Evolutionary conservation across 2,797 vertebrate genomes (phyloP).

Genomic region (Karalla daura): DNA sequence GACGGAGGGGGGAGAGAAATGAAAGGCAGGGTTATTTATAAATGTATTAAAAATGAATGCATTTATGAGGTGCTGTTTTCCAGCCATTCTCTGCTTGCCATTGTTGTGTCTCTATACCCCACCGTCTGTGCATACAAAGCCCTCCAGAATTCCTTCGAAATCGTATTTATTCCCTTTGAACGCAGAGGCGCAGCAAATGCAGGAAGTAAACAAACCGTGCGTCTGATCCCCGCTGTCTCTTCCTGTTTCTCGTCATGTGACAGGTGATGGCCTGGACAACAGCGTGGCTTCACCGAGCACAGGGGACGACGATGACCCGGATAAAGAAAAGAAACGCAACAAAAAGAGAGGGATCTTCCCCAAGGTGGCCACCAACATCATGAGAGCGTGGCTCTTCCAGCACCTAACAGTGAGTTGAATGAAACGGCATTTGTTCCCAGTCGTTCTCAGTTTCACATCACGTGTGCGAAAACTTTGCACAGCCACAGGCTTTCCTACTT

Average conservation of each 20-base stretch:
- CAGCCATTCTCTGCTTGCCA: constrained; percentile 75
- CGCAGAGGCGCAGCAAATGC: constrained; percentile 54
- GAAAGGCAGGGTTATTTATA: constrained; percentile 86
- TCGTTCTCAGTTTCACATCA: constrained; percentile 34
- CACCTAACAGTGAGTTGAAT: constrained; percentile 97
- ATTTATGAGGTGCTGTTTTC: constrained; percentile 81
- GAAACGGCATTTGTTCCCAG: constrained; percentile 38
- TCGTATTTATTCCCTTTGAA: constrained; percentile 80
- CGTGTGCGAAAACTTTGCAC: constrained; percentile 33
- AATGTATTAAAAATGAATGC: constrained; percentile 87
- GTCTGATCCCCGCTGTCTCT: constrained; percentile 70
- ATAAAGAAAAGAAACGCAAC: constrained; percentile 99
- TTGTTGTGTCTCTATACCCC: constrained; percentile 76
- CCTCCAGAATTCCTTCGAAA: constrained; percentile 75
- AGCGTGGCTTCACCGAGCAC: constrained; percentile 99
- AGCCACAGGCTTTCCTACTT: constrained; percentile 20
- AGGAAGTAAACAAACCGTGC: constrained; percentile 76
- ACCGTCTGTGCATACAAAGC: constrained; percentile 75
- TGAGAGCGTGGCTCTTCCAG: constrained; percentile 99
- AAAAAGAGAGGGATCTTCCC: constrained; percentile 99
- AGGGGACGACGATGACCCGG: constrained; percentile 98
- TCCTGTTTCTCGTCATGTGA: constrained; percentile 79
- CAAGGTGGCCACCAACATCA: constrained; percentile 99
- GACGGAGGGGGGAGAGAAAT: constrained; percentile 59
- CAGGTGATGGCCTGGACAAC: constrained; percentile 99